A percentile compares a stretch with the other conserved stretches of the same genome.
phyloP scores from a whole-genome alignment of 30 jellyfish, hydroid and myxozoan genomes.

The Chrysaora quinquecirrha region DNA sequence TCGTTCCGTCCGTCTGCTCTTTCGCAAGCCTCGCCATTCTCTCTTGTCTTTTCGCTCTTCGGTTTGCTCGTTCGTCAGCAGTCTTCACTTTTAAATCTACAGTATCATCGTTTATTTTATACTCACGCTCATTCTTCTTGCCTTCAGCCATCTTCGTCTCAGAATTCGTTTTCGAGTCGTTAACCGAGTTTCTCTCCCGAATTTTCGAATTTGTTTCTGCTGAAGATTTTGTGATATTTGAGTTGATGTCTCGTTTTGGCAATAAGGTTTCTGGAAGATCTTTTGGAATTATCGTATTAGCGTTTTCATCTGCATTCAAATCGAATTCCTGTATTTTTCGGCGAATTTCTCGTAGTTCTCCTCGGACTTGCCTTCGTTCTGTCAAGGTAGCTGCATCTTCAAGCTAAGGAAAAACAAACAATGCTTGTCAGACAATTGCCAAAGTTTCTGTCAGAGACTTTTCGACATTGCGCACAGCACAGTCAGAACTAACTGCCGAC shows the following conservation, averaged over 20 bases:
- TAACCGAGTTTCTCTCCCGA: slow-evolving; percentile 11
- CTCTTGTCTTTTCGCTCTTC: slow-evolving; percentile 74
- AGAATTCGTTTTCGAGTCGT: neutral
- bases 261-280: slow-evolving; percentile 14
- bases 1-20: slow-evolving; percentile 40
- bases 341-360: slow-evolving; percentile 71
- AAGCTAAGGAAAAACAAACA: slow-evolving; percentile 26
- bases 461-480: no score
- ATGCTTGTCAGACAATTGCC: no score
- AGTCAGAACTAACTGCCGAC: no score
- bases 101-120: slow-evolving; percentile 45
- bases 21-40: slow-evolving; percentile 61
- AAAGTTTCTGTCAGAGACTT: no score
- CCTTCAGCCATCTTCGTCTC: slow-evolving; percentile 8
- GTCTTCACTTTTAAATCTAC: slow-evolving; percentile 40
- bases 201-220: slow-evolving; percentile 10
- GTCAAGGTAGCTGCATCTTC: slow-evolving; percentile 63
- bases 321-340: slow-evolving; percentile 12
- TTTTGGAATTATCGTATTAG: slow-evolving; percentile 29
- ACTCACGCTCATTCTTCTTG: slow-evolving; percentile 36
- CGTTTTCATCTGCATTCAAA: slow-evolving; percentile 43
- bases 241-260: slow-evolving; percentile 13
- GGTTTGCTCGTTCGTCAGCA: slow-evolving; percentile 62
- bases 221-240: neutral
- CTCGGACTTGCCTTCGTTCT: slow-evolving; percentile 56